Evolutionary conservation across 2,888 invertebrate genomes (phyloP), one percentile per base, ranked within the genome.

Genomic region (Eupithecia pulchellata): DNA sequence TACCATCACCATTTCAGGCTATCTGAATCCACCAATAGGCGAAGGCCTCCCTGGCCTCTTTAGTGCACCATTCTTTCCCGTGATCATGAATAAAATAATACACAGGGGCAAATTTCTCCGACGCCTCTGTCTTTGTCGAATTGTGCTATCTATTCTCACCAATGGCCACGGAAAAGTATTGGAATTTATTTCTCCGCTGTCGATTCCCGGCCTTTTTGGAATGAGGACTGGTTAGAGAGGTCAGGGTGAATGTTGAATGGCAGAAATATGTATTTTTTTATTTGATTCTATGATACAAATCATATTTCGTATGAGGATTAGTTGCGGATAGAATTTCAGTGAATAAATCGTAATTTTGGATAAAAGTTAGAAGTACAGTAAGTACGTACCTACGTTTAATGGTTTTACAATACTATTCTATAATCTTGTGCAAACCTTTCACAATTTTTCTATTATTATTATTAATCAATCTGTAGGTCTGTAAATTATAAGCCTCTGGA

Each of bases 111-210:
- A 57, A 52, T 52, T 52, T 57, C 2, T 13, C 57, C 6, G 55
- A 42, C 72, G 32, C 13, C 66, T 42, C 69, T 69, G 72, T 14
- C 11, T 39, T 25, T 27, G 36, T n/a, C 14, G 65, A 73, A 69
- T 42, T 17, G 39, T 32, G 72, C 69, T 83, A 81, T 82, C 81
- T 82, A 67, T 79, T 57, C 79, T 63, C 77, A 66, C 77, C 79
- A 75, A 52, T 74, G 79, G 73, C 65, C 76, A 67, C 64, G 64
- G 68, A 72, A 73, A 69, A 67, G 58, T 74, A 78, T 76, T 74
- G 62, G 75, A 80, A 79, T 79, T 78, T 78, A 75, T 81, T 77
- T 79, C 78, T 72, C 72, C 69, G 32, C 65, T 66, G 63, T 64
- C 74, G 62, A 75, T 77, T 77, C 72, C 55, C 75, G 75, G 73